Conservation (phyloP, 2,888 invertebrate genomes). For the Nysson spinosus region DNA sequence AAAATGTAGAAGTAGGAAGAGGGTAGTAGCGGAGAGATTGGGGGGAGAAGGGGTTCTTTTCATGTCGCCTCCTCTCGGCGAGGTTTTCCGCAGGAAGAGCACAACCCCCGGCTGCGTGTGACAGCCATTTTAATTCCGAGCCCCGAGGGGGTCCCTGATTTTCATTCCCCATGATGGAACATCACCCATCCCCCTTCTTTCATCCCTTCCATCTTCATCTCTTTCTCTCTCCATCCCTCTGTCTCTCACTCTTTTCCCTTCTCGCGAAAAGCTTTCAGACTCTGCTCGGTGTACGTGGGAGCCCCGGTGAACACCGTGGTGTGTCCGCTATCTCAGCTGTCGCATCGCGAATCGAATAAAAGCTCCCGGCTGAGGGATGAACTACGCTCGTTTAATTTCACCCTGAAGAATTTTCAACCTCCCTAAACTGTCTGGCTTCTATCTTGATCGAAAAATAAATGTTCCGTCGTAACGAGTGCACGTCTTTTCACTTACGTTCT, state of each 20-base stretch:
- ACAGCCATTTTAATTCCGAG: slow-evolving; percentile 74
- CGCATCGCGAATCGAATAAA: slow-evolving; percentile 73
- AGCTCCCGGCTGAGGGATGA: slow-evolving; percentile 52
- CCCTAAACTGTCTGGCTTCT: slow-evolving; percentile 11
- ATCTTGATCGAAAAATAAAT: too few species aligned
- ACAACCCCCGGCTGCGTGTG: slow-evolving; percentile 66
- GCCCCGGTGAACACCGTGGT: slow-evolving; percentile 48
- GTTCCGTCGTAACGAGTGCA: too few species aligned
- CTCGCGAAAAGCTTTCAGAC: slow-evolving; percentile 56
- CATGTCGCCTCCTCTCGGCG: slow-evolving; percentile 55
- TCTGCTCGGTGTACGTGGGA: slow-evolving; percentile 27
- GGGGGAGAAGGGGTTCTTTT: slow-evolving; percentile 49
- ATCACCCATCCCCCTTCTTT: slow-evolving; percentile 44
- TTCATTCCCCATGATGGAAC: slow-evolving; percentile 71
- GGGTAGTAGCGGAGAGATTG: slow-evolving; percentile 34
- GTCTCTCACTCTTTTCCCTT: slow-evolving; percentile 16
- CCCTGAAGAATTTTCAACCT: slow-evolving; percentile 22
- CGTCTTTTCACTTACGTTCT: too few species aligned
- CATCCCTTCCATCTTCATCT: slow-evolving; percentile 13
- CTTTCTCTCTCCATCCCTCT: slow-evolving; percentile 22
- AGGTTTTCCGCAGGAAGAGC: slow-evolving; percentile 63
- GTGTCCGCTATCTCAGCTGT: slow-evolving; percentile 66
- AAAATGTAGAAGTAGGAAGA: slow-evolving; percentile 58
- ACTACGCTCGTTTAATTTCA: slow-evolving; percentile 58
- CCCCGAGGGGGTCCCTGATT: slow-evolving; percentile 65